Percentiles rank a stretch among this genome's conserved stretches.
These are phyloP conservation scores for Drusus annulatus DNA, from an alignment of 1,140 invertebrate species.

Conservation along the genomic window DNA sequence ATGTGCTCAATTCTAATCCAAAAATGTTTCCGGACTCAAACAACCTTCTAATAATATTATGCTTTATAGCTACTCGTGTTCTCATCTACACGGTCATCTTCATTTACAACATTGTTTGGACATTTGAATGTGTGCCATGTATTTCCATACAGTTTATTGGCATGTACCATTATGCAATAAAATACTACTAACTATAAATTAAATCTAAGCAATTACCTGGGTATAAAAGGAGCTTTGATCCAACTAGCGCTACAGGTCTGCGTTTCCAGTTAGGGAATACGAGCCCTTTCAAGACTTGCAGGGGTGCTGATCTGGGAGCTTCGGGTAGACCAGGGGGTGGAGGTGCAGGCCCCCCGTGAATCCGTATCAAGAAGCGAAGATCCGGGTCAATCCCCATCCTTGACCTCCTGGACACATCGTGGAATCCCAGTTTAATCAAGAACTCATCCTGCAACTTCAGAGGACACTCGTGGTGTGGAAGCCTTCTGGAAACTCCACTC, in stretches of 20 bases:
- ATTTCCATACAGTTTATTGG: too few species aligned
- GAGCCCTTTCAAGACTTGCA: constrained; percentile 77
- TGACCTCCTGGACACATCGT: constrained; percentile 72
- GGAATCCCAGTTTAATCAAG: constrained; percentile 74
- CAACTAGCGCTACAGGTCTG: constrained; percentile 73
- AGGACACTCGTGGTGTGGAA: constrained; percentile 73
- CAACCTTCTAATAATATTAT: too few species aligned
- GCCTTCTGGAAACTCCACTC: constrained; percentile 72
- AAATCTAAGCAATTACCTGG: constrained; percentile 67
- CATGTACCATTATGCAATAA: too few species aligned
- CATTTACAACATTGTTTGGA: too few species aligned
- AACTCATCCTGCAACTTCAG: constrained; percentile 77
- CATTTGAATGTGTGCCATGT: too few species aligned
- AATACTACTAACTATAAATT: too few species aligned
- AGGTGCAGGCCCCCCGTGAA: constrained; percentile 75
- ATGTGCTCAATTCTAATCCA: too few species aligned
- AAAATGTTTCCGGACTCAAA: too few species aligned
- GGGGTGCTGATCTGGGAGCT: constrained; percentile 73
- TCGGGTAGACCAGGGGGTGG: constrained; percentile 61
- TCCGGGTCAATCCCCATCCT: constrained; percentile 78
- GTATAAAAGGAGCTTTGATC: constrained; percentile 75
- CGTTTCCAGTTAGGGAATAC: constrained; percentile 80
- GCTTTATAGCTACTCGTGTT: too few species aligned
- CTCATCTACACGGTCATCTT: too few species aligned
- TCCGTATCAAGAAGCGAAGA: constrained; percentile 74